Conservation (phyloP, 2,113 vertebrate species). For the Pampusana beccarii region DNA sequence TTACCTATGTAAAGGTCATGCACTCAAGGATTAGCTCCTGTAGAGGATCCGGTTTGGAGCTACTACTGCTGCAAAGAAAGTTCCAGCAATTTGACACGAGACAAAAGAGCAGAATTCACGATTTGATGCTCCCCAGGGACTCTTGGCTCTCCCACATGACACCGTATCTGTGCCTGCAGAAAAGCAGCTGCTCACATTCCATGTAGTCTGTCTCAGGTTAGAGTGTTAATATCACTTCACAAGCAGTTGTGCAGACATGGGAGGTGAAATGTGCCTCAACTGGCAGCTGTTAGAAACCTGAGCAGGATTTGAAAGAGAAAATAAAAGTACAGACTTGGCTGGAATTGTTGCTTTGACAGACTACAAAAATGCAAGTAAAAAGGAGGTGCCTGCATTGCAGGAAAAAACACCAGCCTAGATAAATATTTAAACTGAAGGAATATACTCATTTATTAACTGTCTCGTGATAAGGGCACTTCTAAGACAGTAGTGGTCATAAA, state of each 20-base stretch:
- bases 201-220: not conserved
- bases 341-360: not conserved
- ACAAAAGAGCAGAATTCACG: not conserved
- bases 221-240: not conserved
- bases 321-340: not conserved
- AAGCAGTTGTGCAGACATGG: not conserved
- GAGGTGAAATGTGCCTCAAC: not conserved
- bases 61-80: not conserved
- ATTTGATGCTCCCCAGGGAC: not conserved
- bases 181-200: rapidly evolving
- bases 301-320: not conserved
- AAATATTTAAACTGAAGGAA: not conserved
- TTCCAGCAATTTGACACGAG: not conserved
- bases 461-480: not conserved
- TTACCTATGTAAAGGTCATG: not conserved
- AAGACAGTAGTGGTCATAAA: not conserved
- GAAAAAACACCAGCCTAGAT: not conserved
- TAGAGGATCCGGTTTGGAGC: not conserved
- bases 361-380: not conserved
- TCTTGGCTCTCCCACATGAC: not conserved
- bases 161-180: not conserved
- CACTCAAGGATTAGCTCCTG: not conserved
- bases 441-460: not conserved
- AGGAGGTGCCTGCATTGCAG: not conserved
- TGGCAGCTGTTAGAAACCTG: not conserved